Evolutionary conservation across 2,113 vertebrate genomes (phyloP).

Genomic region (Herpailurus yagouaroundi): DNA sequence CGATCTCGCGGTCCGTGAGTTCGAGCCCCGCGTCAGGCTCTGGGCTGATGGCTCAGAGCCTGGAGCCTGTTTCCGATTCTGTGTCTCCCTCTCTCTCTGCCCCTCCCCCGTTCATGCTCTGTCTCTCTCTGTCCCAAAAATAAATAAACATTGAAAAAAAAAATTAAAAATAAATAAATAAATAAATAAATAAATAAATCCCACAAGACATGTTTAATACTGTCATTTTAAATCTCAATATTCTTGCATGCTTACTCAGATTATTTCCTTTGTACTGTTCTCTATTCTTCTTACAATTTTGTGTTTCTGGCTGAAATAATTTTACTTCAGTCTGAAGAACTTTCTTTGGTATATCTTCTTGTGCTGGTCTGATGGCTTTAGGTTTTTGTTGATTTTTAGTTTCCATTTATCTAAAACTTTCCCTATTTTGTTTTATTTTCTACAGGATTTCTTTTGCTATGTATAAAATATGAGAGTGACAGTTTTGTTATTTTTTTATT

Average conservation of each 20-base stretch:
- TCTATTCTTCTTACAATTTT: background rate
- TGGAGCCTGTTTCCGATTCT: no score
- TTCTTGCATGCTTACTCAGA: background rate
- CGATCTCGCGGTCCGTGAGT: no score
- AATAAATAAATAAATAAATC: no score
- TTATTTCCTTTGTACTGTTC: background rate
- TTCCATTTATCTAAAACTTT: slow-evolving; percentile 6
- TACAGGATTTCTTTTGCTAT: background rate
- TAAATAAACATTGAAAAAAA: no score
- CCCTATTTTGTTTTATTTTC: slow-evolving; percentile 18
- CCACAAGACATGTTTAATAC: background rate
- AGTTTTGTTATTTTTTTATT: background rate
- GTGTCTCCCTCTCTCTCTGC: no score
- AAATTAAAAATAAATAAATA: no score
- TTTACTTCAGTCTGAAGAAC: background rate
- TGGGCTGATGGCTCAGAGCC: no score
- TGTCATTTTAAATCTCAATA: background rate
- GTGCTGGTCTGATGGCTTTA: background rate
- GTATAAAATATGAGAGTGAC: background rate
- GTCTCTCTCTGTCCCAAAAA: no score
- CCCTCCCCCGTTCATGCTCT: no score
- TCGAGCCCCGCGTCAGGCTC: no score
- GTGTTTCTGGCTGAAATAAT: background rate
- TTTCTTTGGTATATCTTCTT: background rate
- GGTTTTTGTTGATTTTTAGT: slow-evolving; percentile 16